These are phyloP conservation scores for Steromphala cineraria DNA, from an alignment of 2,888 invertebrate species.

Conservation along the genomic window DNA sequence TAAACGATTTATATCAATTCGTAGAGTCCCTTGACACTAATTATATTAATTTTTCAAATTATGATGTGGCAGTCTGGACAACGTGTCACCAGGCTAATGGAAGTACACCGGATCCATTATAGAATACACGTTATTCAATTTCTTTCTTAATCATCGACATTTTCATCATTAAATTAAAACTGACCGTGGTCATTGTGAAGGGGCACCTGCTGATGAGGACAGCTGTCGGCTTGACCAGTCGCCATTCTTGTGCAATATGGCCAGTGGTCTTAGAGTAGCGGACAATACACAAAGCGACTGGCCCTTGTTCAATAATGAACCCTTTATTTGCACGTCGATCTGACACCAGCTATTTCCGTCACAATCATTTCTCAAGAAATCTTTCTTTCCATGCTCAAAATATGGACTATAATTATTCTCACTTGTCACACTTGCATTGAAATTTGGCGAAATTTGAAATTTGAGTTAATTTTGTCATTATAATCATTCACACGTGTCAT, in stretches of 20 bases:
- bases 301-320: too few relatives aligned
- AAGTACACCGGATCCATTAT: neutral
- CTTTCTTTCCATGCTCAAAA: too few relatives aligned
- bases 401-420: too few relatives aligned
- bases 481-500: too few relatives aligned
- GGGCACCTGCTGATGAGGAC: neutral
- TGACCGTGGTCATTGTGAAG: neutral
- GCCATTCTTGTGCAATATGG: neutral
- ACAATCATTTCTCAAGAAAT: too few relatives aligned
- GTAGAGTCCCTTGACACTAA: neutral
- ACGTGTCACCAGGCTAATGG: neutral
- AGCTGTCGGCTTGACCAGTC: neutral
- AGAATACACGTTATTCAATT: slow-evolving; percentile 14
- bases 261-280: neutral
- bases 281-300: too few relatives aligned
- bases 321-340: too few relatives aligned
- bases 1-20: neutral
- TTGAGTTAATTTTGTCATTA: too few relatives aligned
- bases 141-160: slow-evolving; percentile 4
- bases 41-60: neutral
- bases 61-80: neutral
- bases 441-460: too few relatives aligned
- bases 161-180: slow-evolving; percentile 17
- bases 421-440: too few relatives aligned
- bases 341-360: too few relatives aligned